Evolutionary conservation across 2,888 invertebrate genomes (phyloP), one percentile per base, ranked within the genome.

Genomic region (Andrena haemorrhoa): DNA sequence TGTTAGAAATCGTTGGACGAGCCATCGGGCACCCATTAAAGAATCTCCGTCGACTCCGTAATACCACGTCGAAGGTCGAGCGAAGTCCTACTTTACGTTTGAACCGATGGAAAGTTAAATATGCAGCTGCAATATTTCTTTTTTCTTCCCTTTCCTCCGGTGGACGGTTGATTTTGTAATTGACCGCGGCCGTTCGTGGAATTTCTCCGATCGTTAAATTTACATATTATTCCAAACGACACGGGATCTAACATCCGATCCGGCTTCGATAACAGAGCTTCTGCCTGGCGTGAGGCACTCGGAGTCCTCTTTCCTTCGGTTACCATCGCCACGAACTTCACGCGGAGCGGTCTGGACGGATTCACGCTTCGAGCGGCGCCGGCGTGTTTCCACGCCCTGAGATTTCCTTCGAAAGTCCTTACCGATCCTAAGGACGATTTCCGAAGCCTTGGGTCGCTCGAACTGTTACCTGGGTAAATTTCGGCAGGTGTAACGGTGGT

Each of bases 31-130:
- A 51, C 26, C 70, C 69, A 76, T 73, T 76, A 73, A 56, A 73
- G 65, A 76, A 81, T 81, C 76, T 72, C 75, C 81, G 23, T 69
- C 69, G 81, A 73, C 81, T 81, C 35, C 7, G 61, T 76, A 81
- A 81, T 76, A 70, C 31, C n/a, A 47, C 33, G 26, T 29, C 81
- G 81, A 81, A 81, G 81, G 81, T 81, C 76, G 81, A 61, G 31
- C 47, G 60, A 66, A 75, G 81, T 81, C 71, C 72, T 26, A 75
- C 60, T 81, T 64, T 70, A 53, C 70, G 68, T 35, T 16, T 2
- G 23, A 6, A 58, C 49, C 76, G 61, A 66, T 70, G 51, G 81
- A 81, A 81, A 76, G 72, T 72, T 64, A 83, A 75, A 35, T 70
- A 72, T 49, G 51, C 64, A 31, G 33, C 23, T 69, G 65, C 65